Conservation (phyloP, 1,140 invertebrate species). For the Pseudomyrmex dendroicus region DNA sequence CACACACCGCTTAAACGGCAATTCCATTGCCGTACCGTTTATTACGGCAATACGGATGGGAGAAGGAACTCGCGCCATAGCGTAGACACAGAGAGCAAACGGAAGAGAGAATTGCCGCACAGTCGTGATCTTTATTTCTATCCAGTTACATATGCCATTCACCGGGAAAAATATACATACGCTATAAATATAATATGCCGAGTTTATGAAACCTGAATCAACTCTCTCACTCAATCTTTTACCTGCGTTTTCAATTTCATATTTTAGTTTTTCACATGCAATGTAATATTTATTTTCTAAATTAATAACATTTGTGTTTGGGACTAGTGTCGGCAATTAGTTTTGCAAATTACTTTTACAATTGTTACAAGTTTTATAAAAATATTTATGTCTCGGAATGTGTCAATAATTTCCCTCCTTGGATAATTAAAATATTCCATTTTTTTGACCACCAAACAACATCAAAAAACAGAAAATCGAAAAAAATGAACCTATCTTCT, state of each 20-base stretch:
- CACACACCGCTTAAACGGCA: constrained; percentile 71
- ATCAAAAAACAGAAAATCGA: neutral
- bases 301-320: neutral
- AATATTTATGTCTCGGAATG: too few relatives aligned
- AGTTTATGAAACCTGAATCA: constrained; percentile 16
- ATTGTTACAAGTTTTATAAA: too few relatives aligned
- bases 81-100: neutral
- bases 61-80: neutral
- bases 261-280: neutral
- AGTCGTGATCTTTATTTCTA: constrained; percentile 17
- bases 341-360: neutral
- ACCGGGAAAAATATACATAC: neutral
- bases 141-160: neutral
- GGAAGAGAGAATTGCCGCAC: constrained; percentile 26
- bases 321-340: too few relatives aligned
- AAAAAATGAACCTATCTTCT: too few relatives aligned
- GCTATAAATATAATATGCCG: too few relatives aligned
- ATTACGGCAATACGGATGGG: constrained; percentile 51
- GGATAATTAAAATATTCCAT: neutral
- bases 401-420: too few relatives aligned
- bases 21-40: constrained; percentile 62
- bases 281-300: neutral
- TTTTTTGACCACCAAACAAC: constrained; percentile 1
- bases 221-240: neutral
- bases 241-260: neutral